Conservation (phyloP, 2,797 vertebrate genomes). For the Adelosebastes latens region DNA sequence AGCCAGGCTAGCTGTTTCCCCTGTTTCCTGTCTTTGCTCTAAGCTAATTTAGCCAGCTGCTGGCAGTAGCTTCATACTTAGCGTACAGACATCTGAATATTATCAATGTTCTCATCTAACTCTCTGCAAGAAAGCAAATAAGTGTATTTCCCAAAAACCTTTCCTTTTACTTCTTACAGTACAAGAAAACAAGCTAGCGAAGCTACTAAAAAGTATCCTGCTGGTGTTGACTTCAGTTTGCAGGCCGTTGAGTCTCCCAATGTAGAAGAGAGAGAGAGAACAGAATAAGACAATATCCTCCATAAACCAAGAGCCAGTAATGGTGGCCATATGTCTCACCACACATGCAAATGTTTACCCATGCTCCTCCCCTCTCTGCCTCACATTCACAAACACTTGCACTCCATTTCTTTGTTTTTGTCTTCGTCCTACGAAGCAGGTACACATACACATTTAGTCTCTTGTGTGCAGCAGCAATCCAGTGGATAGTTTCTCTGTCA, state of each 20-base stretch:
- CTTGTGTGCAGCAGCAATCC: conserved; percentile 3
- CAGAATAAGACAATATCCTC: conserved; percentile 47
- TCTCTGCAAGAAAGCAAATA: neutral
- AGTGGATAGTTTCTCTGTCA: conserved; percentile 22
- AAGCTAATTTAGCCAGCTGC: neutral
- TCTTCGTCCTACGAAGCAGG: conserved; percentile 31
- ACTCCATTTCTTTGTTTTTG: conserved; percentile 30
- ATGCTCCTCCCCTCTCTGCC: conserved; percentile 28
- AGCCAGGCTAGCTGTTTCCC: neutral
- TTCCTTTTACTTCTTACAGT: neutral
- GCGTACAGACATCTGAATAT: neutral
- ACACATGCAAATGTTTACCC: conserved; percentile 77
- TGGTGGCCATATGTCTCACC: conserved; percentile 73
- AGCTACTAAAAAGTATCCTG: neutral
- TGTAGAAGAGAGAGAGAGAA: conserved; percentile 11
- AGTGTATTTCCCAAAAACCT: neutral
- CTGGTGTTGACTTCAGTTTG: neutral
- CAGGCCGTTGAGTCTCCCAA: neutral
- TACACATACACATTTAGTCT: conserved; percentile 5
- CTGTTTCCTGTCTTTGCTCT: neutral
- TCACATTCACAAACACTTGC: conserved; percentile 41
- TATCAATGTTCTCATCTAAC: neutral
- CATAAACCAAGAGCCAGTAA: conserved; percentile 61
- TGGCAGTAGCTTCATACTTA: neutral
- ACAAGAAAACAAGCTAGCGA: neutral